Conservation (phyloP, 1,140 invertebrate genomes). For the Diorhabda sublineata region DNA sequence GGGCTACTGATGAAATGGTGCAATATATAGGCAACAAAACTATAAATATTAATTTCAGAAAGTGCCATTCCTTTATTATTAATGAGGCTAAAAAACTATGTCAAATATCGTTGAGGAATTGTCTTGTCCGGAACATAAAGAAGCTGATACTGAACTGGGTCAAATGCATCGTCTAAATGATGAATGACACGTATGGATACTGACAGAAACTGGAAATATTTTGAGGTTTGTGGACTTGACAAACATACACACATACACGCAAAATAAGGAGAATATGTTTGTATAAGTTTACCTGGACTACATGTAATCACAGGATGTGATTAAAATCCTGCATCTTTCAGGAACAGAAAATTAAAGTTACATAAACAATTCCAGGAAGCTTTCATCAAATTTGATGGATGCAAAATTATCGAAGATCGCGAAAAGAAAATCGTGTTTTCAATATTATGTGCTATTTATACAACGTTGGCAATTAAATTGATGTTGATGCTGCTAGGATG, state of each 20-base stretch:
- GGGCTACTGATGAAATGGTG: neutral
- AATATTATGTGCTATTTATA: constrained; percentile 11
- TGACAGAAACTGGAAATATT: constrained; percentile 26
- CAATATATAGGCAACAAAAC: constrained; percentile 24
- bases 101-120: constrained; percentile 8
- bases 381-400: too few species aligned
- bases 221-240: constrained; percentile 17
- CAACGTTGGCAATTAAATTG: constrained; percentile 19
- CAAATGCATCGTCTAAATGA: constrained; percentile 18
- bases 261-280: constrained; percentile 32
- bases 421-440: constrained; percentile 10
- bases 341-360: constrained; percentile 32
- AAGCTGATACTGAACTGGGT: constrained; percentile 7
- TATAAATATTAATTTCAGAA: constrained; percentile 16
- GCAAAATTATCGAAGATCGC: too few species aligned
- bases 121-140: constrained; percentile 9
- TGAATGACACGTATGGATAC: constrained; percentile 24
- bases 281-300: constrained; percentile 37
- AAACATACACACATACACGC: constrained; percentile 25
- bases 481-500: constrained; percentile 19
- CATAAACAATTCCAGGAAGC: neutral
- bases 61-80: constrained; percentile 11
- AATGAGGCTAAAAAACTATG: neutral
- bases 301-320: constrained; percentile 47
- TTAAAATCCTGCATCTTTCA: constrained; percentile 40